Conservation (phyloP, 2,113 vertebrate species). For the rat (Rattus norvegicus) region GRCr8 NC_086034.1:49978001-49978500, state of each 20-base stretch:
- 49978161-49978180: slow-evolving; percentile 62
- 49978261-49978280: not conserved
- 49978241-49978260: not conserved
- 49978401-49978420: slow-evolving; percentile 53
- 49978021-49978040: slow-evolving; percentile 60
- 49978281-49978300: not conserved
- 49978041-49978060: slow-evolving; percentile 20
- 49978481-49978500: not conserved
- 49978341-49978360: not conserved
- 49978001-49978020: slow-evolving; percentile 24
- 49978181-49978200: slow-evolving; percentile 1
- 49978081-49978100: slow-evolving; percentile 65
- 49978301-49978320: not conserved
- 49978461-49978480: not conserved
- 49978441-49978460: not conserved
- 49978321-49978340: not conserved
- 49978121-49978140: slow-evolving; percentile 58
- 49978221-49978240: slow-evolving; percentile 30
- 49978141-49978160: slow-evolving; percentile 26
- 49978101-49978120: slow-evolving; percentile 60
- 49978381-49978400: slow-evolving; percentile 6
- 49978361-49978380: not conserved
- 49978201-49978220: slow-evolving; percentile 12
- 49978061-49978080: slow-evolving; percentile 72
- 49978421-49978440: not conserved